Conservation (phyloP, 2,113 vertebrate genomes). For the Vulpes vulpes region DNA sequence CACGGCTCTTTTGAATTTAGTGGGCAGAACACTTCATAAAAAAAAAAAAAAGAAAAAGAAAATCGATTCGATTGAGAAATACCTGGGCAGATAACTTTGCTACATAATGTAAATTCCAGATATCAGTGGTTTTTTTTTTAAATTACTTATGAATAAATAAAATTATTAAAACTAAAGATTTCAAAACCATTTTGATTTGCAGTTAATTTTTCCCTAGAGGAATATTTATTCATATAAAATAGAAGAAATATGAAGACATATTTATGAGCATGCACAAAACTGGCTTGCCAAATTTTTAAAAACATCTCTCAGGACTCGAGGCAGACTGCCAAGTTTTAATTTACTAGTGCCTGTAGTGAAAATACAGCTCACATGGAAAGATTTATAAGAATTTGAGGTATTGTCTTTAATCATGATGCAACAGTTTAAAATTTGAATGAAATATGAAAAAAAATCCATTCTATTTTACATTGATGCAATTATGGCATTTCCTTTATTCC, state of each 20-base stretch:
- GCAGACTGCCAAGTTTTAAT: slow-evolving; percentile 57
- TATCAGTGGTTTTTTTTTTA: background rate
- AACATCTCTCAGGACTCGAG: slow-evolving; percentile 58
- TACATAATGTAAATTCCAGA: slow-evolving; percentile 39
- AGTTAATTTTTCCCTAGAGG: slow-evolving; percentile 35
- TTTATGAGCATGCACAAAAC: background rate
- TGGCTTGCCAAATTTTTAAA: slow-evolving; percentile 6
- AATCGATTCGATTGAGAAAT: slow-evolving; percentile 33
- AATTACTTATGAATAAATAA: slow-evolving; percentile 59
- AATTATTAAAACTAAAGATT: slow-evolving; percentile 61
- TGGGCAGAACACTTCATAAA: slow-evolving; percentile 18
- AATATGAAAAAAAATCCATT: slow-evolving; percentile 54
- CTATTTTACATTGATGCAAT: slow-evolving; percentile 17
- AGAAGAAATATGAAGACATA: slow-evolving; percentile 47
- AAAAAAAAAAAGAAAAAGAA: background rate
- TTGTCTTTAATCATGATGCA: slow-evolving; percentile 37
- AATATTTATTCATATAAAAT: slow-evolving; percentile 44
- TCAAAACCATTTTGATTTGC: background rate
- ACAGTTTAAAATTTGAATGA: slow-evolving; percentile 54
- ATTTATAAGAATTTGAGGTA: slow-evolving; percentile 51
- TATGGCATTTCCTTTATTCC: slow-evolving; percentile 51
- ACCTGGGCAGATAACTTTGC: slow-evolving; percentile 2
- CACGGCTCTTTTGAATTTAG: background rate
- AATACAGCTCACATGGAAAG: slow-evolving; percentile 42
- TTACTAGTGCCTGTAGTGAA: slow-evolving; percentile 43